Evolutionary conservation across 2,888 invertebrate species (phyloP), one percentile per base, ranked within the genome.

Genomic region (Phasia obesa): DNA sequence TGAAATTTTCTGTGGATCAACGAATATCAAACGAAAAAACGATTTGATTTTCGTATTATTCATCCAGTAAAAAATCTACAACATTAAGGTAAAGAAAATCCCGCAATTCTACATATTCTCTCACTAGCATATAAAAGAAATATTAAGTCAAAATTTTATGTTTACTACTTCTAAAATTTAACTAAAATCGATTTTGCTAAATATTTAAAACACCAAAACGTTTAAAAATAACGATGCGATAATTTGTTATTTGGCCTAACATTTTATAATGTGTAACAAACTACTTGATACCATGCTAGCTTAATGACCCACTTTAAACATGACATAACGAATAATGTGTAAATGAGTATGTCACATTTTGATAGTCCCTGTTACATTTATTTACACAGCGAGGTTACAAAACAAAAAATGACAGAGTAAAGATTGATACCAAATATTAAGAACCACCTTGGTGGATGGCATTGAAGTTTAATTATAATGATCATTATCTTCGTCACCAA

Each of bases 351-450:
- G 13, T 19, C 4, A 9, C 17, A 47, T 60, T 49, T 60, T 49
- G 27, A 2, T 42, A n/a, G 25, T 21, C 38, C 21, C n/a, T 71
- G 23, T 47, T 9, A 53, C 55, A 67, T 67, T 74, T 74, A 53
- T 53, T 67, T 53, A 53, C 31, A 60, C 60, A 49, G 67, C 19
- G 35, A 62, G 25, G 51, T 31, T 60, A 21, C n/a, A 59, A 51
- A 47, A 64, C 21, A 15, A 53, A 19, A 76, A 49, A 62, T 17
- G 42, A 51, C 17, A 44, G 55, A 42, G 67, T 35, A 59, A 83
- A 83, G 73, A 82, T 77, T 82, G 62, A 81, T 73, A 77, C 73
- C 67, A 78, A 60, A 75, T 71, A 67, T 67, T 83, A 71, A 83
- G 23, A 60, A 65, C 55, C 53, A 71, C 75, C 70, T 75, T 44